Evolutionary conservation across 2,888 invertebrate genomes (phyloP).

Genomic region (Leptinotarsa rubiginosa): DNA sequence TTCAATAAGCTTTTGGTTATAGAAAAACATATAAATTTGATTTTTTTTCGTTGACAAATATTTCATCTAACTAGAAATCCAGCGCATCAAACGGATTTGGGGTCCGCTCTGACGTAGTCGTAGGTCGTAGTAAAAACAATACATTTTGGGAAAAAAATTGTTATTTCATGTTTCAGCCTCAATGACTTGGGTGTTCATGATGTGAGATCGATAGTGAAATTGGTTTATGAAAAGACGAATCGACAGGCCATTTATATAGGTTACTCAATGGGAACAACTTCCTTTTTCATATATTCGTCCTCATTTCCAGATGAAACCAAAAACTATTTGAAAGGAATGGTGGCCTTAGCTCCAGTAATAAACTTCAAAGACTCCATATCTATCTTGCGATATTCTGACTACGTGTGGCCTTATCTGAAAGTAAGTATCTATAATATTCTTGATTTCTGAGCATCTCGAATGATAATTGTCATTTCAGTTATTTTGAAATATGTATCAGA

Average conservation of each 20-base stretch:
- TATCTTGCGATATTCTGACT: conserved; percentile 9
- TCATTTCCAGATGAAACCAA: conserved; percentile 39
- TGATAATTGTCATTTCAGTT: no score
- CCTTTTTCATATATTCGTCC: conserved; percentile 37
- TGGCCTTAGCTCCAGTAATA: conserved; percentile 40
- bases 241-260: conserved; percentile 43
- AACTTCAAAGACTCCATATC: conserved; percentile 34
- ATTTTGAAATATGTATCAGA: no score
- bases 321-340: conserved; percentile 39
- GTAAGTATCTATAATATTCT: conserved; percentile 25
- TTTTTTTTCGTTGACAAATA: no score
- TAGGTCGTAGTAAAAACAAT: no score
- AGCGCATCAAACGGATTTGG: no score
- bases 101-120: no score
- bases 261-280: conserved; percentile 41
- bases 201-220: conserved; percentile 36
- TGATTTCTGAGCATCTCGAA: no score
- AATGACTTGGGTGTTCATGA: conserved; percentile 46
- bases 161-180: conserved; percentile 40
- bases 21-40: no score
- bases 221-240: conserved; percentile 36
- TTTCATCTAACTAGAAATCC: no score
- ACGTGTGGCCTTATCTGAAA: conserved; percentile 33
- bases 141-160: not conserved
- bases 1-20: no score